These are phyloP conservation scores for Cynoglossus semilaevis DNA, from an alignment of 2,113 vertebrate species.

Conservation along the genomic window DNA sequence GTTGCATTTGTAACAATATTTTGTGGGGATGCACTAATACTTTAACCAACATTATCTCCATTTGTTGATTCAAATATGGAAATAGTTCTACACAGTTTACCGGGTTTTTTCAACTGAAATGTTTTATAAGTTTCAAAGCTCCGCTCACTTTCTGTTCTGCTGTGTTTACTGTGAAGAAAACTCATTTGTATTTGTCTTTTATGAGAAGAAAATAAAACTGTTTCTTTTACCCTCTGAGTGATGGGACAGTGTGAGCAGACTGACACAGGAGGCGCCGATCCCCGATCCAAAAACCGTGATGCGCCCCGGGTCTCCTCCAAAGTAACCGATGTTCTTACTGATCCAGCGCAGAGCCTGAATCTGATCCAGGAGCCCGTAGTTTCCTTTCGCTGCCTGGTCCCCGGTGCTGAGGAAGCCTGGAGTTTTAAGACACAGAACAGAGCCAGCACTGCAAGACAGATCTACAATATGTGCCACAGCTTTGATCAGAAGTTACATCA, in stretches of 20 bases:
- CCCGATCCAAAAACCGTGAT: slow-evolving; percentile 96
- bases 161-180: no score
- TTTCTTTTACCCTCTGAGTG: slow-evolving; percentile 93
- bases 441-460: slow-evolving; percentile 24
- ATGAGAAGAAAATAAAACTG: no score
- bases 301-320: slow-evolving; percentile 90
- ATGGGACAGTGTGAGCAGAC: slow-evolving; percentile 92
- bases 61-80: no score
- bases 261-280: slow-evolving; percentile 82
- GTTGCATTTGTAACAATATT: no score
- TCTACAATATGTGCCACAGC: slow-evolving; percentile 16
- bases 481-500: slow-evolving; percentile 48
- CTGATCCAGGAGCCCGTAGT: slow-evolving; percentile 95
- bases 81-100: no score
- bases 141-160: no score
- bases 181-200: not conserved
- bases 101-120: no score
- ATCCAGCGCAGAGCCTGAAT: slow-evolving; percentile 98
- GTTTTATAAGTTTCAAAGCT: no score
- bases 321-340: slow-evolving; percentile 95
- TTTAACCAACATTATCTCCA: no score
- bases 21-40: no score
- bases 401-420: slow-evolving; percentile 96
- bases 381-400: slow-evolving; percentile 97
- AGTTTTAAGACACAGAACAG: slow-evolving; percentile 40